Percentiles rank a stretch among this genome's conserved stretches.
Conservation (phyloP, 2,113 vertebrate species). For the Sinosuthora webbiana region DNA sequence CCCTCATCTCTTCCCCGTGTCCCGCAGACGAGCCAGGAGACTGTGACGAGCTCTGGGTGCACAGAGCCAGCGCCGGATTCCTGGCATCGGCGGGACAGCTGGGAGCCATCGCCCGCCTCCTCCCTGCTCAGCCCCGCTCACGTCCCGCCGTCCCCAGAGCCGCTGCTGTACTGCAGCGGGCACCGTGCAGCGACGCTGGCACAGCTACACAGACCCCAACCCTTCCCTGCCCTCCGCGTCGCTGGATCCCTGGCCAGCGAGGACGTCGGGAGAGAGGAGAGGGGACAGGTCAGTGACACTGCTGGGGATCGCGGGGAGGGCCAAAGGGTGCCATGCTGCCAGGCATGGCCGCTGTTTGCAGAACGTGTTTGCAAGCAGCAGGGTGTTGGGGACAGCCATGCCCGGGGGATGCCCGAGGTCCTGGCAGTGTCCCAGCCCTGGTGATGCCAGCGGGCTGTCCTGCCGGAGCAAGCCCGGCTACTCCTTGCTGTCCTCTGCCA, state of each 20-base stretch:
- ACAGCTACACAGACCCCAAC: neutral
- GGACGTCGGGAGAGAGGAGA: neutral
- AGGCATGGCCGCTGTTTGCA: neutral
- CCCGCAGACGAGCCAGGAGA: slow-evolving; percentile 32
- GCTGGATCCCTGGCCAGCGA: neutral
- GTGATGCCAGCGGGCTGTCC: rapidly evolving
- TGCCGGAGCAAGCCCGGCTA: rapidly evolving
- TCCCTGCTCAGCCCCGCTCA: neutral
- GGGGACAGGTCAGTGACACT: neutral
- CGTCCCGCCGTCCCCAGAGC: neutral
- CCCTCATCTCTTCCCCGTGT: neutral
- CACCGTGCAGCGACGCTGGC: neutral
- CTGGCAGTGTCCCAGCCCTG: neutral
- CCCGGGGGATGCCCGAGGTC: neutral
- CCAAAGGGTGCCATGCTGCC: neutral
- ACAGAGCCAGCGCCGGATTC: slow-evolving; percentile 38
- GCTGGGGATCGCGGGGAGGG: neutral
- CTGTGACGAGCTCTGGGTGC: slow-evolving; percentile 55
- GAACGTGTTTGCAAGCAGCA: neutral
- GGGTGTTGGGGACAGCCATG: rapidly evolving
- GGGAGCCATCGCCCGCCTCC: slow-evolving; percentile 40
- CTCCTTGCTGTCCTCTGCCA: neutral
- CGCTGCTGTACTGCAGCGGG: neutral
- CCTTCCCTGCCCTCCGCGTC: neutral
- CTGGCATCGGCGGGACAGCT: slow-evolving; percentile 8